phyloP scores from a whole-genome alignment of 1,140 invertebrate genomes.

The Cylas formicarius region DNA sequence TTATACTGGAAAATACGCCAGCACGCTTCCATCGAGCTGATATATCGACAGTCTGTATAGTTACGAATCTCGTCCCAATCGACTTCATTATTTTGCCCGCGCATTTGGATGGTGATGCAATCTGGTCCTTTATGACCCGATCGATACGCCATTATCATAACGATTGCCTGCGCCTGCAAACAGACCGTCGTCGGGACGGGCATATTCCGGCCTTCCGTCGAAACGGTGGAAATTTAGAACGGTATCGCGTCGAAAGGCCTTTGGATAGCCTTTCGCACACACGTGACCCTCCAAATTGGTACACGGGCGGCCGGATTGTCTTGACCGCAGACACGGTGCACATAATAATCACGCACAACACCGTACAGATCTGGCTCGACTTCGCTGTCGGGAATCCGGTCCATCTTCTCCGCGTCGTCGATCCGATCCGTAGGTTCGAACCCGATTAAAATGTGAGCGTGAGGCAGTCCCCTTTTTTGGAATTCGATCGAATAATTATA shows the following conservation, averaged over 20 bases:
- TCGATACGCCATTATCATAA: slow-evolving; percentile 10
- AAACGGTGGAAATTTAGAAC: slow-evolving; percentile 1
- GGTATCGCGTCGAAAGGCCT: slow-evolving; percentile 7
- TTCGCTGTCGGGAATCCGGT: slow-evolving; percentile 44
- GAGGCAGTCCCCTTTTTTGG: slow-evolving; percentile 8
- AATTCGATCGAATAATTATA: slow-evolving; percentile 7
- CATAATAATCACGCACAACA: slow-evolving; percentile 42
- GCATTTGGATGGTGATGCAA: no score
- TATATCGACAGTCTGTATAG: slow-evolving; percentile 13
- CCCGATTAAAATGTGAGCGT: slow-evolving; percentile 6
- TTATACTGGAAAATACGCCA: slow-evolving; percentile 12
- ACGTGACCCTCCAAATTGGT: no score
- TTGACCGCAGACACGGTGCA: slow-evolving; percentile 45
- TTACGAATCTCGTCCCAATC: no score
- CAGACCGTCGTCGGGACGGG: not conserved
- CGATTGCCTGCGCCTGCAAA: not conserved
- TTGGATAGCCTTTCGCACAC: no score
- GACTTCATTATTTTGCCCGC: no score
- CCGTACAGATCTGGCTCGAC: slow-evolving; percentile 41
- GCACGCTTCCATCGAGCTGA: slow-evolving; percentile 10
- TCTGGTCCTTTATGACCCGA: no score
- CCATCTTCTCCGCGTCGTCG: slow-evolving; percentile 21
- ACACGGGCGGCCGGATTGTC: slow-evolving; percentile 9
- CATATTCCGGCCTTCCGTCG: not conserved
- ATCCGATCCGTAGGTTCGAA: no score